phyloP scores from a whole-genome alignment of 2,888 invertebrate genomes.

The Bombylius discolor region DNA sequence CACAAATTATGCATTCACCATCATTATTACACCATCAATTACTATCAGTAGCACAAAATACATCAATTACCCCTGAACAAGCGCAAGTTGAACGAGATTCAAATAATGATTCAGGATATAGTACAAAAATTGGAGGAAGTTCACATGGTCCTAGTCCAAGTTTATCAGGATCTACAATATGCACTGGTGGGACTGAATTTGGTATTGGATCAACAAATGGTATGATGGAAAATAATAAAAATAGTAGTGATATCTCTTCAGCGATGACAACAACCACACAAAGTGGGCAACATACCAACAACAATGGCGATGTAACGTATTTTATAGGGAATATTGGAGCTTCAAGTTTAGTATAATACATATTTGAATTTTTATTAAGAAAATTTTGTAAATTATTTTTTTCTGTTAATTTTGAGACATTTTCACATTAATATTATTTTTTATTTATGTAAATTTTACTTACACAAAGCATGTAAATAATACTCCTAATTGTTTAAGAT shows the following conservation, averaged over 20 bases:
- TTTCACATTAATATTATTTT: no score
- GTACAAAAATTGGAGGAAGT: constrained; percentile 67
- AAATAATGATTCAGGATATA: constrained; percentile 76
- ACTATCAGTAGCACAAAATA: constrained; percentile 11
- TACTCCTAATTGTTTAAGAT: no score
- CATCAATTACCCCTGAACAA: constrained; percentile 17
- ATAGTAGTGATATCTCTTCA: neutral
- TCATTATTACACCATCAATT: constrained; percentile 7
- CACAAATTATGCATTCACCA: constrained; percentile 11
- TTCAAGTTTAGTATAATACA: constrained; percentile 49
- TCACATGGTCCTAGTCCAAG: constrained; percentile 68
- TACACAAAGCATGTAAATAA: no score
- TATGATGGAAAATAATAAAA: constrained; percentile 9
- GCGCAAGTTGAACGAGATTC: constrained; percentile 47
- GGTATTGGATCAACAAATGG: neutral
- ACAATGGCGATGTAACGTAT: constrained; percentile 14
- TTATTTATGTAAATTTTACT: no score
- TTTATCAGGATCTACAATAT: constrained; percentile 41
- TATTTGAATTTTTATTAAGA: neutral
- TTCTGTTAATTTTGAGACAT: neutral
- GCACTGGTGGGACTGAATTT: neutral
- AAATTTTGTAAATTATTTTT: neutral
- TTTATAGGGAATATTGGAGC: constrained; percentile 39
- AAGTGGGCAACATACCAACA: constrained; percentile 1
- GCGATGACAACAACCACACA: neutral